Evolutionary conservation across 2,888 invertebrate genomes (phyloP).

Genomic region (Zeuzera pyrina): DNA sequence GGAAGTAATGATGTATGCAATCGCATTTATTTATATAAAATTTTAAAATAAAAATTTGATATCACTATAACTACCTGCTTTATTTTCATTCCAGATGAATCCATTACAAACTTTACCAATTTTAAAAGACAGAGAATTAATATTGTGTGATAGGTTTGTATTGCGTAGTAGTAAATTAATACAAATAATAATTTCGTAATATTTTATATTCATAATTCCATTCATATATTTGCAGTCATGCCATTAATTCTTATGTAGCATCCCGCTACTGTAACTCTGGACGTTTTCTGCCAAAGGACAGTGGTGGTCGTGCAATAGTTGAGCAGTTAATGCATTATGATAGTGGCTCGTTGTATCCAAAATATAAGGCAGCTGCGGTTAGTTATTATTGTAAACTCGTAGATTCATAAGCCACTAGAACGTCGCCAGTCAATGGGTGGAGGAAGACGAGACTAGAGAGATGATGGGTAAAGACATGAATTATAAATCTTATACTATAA

Average conservation of each 20-base stretch:
- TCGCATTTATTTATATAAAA: no score
- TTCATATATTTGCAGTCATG: conserved; percentile 30
- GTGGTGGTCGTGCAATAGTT: conserved; percentile 34
- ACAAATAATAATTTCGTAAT: neutral
- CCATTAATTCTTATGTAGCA: conserved; percentile 40
- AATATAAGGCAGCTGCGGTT: conserved; percentile 38
- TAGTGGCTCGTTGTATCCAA: conserved; percentile 37
- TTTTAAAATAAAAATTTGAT: no score
- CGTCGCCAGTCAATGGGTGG: no score
- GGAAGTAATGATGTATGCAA: no score
- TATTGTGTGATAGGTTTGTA: conserved; percentile 73
- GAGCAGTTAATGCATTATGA: conserved; percentile 42
- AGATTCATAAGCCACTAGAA: no score
- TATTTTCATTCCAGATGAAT: conserved; percentile 63
- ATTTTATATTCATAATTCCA: neutral
- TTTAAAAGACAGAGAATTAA: conserved; percentile 73
- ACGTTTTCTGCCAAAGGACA: conserved; percentile 31
- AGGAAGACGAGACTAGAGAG: no score
- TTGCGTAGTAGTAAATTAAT: neutral
- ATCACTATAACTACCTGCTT: conserved; percentile 2
- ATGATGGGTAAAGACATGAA: no score
- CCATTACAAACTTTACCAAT: conserved; percentile 77
- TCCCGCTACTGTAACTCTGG: conserved; percentile 28
- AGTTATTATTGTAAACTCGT: no score
- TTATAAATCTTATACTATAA: no score